phyloP scores from a whole-genome alignment of 2,888 invertebrate species.

The Drosophila ezoana region DNA sequence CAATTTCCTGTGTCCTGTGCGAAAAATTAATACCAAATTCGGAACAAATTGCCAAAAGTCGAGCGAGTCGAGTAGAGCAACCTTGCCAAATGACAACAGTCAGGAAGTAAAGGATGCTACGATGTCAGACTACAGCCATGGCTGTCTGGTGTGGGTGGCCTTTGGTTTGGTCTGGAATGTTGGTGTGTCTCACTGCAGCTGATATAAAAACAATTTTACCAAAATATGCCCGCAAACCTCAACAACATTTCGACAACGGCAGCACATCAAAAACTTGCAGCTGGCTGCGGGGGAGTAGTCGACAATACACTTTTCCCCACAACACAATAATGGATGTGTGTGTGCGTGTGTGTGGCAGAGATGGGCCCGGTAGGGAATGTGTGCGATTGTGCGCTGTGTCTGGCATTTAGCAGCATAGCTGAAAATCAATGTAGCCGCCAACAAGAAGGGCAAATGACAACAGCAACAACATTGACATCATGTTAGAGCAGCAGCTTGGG shows the following conservation, averaged over 20 bases:
- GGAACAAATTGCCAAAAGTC: constrained; percentile 72
- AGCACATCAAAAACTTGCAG: constrained; percentile 15
- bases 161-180: background rate
- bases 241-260: constrained; percentile 68
- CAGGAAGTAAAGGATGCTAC: constrained; percentile 70
- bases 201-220: constrained; percentile 63
- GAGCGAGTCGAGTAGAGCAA: constrained; percentile 11
- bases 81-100: constrained; percentile 56
- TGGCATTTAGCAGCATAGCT: constrained; percentile 68
- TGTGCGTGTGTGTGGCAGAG: constrained; percentile 16
- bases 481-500: constrained; percentile 49
- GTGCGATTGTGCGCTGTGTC: constrained; percentile 40
- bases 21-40: constrained; percentile 77
- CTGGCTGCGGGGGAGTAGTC: constrained; percentile 11
- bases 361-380: background rate
- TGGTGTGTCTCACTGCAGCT: constrained; percentile 8
- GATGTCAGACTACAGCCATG: constrained; percentile 33
- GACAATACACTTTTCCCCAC: constrained; percentile 51
- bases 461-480: constrained; percentile 41
- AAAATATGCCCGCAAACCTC: constrained; percentile 79
- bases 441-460: constrained; percentile 38
- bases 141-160: constrained; percentile 20
- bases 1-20: constrained; percentile 76
- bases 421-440: constrained; percentile 73
- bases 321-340: constrained; percentile 61